A percentile compares a stretch with the other conserved stretches of the same genome.
Conservation (phyloP, 2,113 vertebrate species). For the Myotis yumanensis region DNA sequence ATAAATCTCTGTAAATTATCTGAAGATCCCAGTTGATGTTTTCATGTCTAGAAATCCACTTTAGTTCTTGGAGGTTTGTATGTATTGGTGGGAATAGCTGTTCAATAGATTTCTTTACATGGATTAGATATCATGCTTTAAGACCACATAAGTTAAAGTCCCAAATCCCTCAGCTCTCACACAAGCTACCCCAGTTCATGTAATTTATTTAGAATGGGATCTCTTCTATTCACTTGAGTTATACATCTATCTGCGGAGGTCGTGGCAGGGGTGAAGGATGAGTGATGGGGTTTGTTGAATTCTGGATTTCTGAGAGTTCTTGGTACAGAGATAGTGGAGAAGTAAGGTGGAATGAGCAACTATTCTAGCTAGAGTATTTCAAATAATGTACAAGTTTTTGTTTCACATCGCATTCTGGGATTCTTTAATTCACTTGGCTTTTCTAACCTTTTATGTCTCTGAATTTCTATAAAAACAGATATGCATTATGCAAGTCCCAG, state of each 20-base stretch:
- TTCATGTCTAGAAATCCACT: not conserved
- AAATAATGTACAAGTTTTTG: not conserved
- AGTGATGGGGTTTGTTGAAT: not conserved
- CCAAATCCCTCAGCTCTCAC: not conserved
- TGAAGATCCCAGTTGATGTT: not conserved
- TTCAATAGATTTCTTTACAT: not conserved
- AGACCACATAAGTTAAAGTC: rapidly evolving
- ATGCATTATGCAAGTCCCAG: not conserved
- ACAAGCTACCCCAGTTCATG: not conserved
- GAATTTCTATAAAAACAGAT: not conserved
- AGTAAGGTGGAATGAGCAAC: not conserved
- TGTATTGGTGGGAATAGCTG: not conserved
- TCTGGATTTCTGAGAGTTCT: not conserved
- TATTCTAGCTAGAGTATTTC: not conserved
- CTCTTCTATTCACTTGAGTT: not conserved
- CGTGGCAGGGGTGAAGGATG: not conserved
- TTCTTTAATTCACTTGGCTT: not conserved
- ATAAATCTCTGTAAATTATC: not conserved
- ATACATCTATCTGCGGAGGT: not conserved
- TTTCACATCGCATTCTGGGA: not conserved
- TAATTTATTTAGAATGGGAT: not conserved
- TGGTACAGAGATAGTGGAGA: not conserved
- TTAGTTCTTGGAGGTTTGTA: not conserved
- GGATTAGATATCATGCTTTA: not conserved
- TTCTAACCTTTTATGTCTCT: not conserved